Conservation (phyloP, 2,113 vertebrate species). For the Pitta sordida region DNA sequence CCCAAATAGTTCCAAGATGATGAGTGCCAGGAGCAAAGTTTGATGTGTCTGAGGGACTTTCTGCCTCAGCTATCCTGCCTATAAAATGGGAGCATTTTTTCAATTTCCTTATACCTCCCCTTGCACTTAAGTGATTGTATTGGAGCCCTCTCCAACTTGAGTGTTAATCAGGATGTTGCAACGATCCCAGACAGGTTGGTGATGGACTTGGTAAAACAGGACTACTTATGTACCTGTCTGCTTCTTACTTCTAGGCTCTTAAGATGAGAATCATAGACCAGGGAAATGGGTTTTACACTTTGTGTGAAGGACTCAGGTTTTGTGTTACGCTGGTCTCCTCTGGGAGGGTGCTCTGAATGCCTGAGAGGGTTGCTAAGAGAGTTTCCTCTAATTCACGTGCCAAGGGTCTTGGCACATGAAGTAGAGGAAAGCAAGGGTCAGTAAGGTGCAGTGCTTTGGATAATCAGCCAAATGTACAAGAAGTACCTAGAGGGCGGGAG, state of each 20-base stretch:
- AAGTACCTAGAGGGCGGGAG: background rate
- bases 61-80: background rate
- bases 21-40: background rate
- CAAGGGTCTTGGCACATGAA: too few species aligned
- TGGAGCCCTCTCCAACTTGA: background rate
- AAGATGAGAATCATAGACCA: background rate
- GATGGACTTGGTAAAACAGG: background rate
- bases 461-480: background rate
- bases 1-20: rapidly evolving
- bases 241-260: background rate
- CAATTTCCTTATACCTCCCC: background rate
- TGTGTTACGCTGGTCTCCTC: background rate
- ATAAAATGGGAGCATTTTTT: background rate
- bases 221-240: rapidly evolving
- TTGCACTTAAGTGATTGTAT: background rate
- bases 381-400: background rate
- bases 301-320: background rate
- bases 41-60: background rate
- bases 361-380: background rate
- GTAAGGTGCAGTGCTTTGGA: background rate
- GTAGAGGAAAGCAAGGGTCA: background rate
- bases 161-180: background rate
- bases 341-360: background rate
- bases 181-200: background rate
- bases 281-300: background rate